Conservation (phyloP, 2,888 invertebrate species). For the Acronicta psi region DNA sequence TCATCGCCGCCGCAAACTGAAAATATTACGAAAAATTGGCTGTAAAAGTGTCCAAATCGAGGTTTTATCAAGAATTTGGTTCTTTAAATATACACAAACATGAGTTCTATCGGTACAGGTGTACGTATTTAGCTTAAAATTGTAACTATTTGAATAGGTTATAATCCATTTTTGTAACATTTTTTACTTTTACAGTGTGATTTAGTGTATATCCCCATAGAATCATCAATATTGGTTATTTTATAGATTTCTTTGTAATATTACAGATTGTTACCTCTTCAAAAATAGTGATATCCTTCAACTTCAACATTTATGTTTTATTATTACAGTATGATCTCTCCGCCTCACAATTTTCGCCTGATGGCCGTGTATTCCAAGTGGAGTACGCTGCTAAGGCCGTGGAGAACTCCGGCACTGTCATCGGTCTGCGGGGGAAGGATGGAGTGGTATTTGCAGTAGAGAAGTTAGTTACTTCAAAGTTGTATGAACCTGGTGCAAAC, state of each 20-base stretch:
- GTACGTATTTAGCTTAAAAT: slow-evolving; percentile 89
- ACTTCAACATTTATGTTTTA: slow-evolving; percentile 10
- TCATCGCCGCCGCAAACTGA: slow-evolving; percentile 72
- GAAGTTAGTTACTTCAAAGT: slow-evolving; percentile 97
- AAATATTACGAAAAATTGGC: slow-evolving; percentile 46
- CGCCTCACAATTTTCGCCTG: slow-evolving; percentile 99
- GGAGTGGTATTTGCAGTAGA: slow-evolving; percentile 99
- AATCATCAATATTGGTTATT: no score
- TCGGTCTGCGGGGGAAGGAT: slow-evolving; percentile 98
- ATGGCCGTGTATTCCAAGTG: slow-evolving; percentile 99
- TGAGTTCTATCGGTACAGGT: slow-evolving; percentile 99
- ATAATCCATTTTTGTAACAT: slow-evolving; percentile 56
- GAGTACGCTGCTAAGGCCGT: slow-evolving; percentile 99
- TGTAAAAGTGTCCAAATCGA: slow-evolving; percentile 41
- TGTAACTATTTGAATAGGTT: slow-evolving; percentile 56
- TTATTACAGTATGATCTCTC: slow-evolving; percentile 98
- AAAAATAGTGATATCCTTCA: no score
- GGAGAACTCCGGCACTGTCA: slow-evolving; percentile 98
- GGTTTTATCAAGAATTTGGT: slow-evolving; percentile 30
- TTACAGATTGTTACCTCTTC: no score
- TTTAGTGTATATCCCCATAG: slow-evolving; percentile 70
- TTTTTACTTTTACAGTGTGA: slow-evolving; percentile 3
- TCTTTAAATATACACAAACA: slow-evolving; percentile 75
- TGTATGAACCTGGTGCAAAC: slow-evolving; percentile 97
- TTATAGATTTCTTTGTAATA: not conserved